Evolutionary conservation across 2,797 vertebrate genomes (phyloP).

Genomic region (Pogoniulus pusillus): DNA sequence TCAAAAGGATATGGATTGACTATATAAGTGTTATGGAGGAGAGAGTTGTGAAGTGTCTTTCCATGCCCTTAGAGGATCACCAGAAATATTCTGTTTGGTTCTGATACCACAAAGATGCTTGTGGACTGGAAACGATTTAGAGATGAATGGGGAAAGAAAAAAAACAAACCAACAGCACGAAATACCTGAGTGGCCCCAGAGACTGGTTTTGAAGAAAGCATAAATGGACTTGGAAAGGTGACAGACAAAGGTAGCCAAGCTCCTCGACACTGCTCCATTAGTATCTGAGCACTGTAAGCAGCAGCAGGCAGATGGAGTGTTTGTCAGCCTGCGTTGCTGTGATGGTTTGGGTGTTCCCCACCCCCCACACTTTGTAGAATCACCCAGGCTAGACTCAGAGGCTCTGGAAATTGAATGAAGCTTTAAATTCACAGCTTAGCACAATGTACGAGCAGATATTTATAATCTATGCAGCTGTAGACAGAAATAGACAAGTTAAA

Average conservation of each 20-base stretch:
- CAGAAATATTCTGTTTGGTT: not conserved
- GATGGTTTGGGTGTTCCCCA: too few species aligned
- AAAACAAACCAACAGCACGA: not conserved
- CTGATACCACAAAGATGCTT: not conserved
- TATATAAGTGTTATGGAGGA: not conserved
- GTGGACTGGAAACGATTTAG: not conserved
- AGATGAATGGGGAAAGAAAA: not conserved
- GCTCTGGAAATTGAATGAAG: too few species aligned
- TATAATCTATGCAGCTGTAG: too few species aligned
- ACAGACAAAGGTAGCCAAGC: slow-evolving; percentile 6
- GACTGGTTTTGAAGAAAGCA: not conserved
- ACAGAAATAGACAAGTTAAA: too few species aligned
- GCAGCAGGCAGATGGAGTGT: slow-evolving; percentile 2
- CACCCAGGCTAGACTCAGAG: too few species aligned
- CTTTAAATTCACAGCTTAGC: too few species aligned
- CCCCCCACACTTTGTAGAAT: too few species aligned
- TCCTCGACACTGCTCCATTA: not conserved
- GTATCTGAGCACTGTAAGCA: not conserved
- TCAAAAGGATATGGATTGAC: not conserved
- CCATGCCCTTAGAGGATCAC: not conserved
- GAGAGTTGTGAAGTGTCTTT: not conserved
- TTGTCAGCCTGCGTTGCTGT: not conserved
- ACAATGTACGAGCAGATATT: too few species aligned
- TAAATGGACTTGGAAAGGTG: not conserved
- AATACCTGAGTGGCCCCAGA: not conserved